Percentiles rank a stretch among this genome's conserved stretches.
Evolutionary conservation across 2,113 vertebrate species (phyloP).

Genomic region (Scomber japonicus): DNA sequence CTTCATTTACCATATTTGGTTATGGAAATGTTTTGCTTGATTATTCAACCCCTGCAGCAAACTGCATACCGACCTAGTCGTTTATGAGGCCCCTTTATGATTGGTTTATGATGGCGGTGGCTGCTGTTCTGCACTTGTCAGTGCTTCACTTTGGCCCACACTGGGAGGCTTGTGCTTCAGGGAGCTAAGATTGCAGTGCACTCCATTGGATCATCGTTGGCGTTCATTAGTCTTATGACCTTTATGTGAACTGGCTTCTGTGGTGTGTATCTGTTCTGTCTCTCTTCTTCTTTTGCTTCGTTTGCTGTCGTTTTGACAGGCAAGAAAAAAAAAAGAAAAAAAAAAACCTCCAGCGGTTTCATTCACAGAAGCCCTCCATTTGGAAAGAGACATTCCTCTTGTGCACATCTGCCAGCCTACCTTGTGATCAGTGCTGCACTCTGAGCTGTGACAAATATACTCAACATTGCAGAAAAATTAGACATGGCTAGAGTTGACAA

Average conservation of each 20-base stretch:
- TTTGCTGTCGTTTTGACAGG: slow-evolving; percentile 9
- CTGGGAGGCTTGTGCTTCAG: slow-evolving; percentile 55
- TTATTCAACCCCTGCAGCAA: slow-evolving; percentile 67
- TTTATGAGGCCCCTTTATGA: slow-evolving; percentile 54
- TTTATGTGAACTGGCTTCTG: slow-evolving; percentile 46
- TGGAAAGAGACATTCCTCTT: slow-evolving; percentile 33
- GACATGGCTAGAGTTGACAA: slow-evolving; percentile 66
- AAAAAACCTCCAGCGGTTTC: slow-evolving; percentile 25
- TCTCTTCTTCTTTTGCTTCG: background rate
- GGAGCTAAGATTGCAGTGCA: slow-evolving; percentile 30
- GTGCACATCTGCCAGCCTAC: slow-evolving; percentile 64
- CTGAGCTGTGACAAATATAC: slow-evolving; percentile 66
- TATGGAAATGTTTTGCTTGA: slow-evolving; percentile 72
- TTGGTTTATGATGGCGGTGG: slow-evolving; percentile 58
- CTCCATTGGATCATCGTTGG: slow-evolving; percentile 65
- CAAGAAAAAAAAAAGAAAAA: background rate
- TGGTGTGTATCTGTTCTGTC: slow-evolving; percentile 17
- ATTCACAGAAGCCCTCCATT: slow-evolving; percentile 41
- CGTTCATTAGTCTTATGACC: slow-evolving; percentile 67
- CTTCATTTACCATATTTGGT: slow-evolving; percentile 73
- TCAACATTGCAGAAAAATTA: slow-evolving; percentile 61
- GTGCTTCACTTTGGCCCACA: slow-evolving; percentile 45
- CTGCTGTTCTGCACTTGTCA: slow-evolving; percentile 33
- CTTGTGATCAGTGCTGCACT: slow-evolving; percentile 58
- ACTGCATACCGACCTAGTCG: slow-evolving; percentile 42